These are phyloP conservation scores for Neogale vison DNA, from an alignment of 2,113 vertebrate species.

Conservation along the genomic window DNA sequence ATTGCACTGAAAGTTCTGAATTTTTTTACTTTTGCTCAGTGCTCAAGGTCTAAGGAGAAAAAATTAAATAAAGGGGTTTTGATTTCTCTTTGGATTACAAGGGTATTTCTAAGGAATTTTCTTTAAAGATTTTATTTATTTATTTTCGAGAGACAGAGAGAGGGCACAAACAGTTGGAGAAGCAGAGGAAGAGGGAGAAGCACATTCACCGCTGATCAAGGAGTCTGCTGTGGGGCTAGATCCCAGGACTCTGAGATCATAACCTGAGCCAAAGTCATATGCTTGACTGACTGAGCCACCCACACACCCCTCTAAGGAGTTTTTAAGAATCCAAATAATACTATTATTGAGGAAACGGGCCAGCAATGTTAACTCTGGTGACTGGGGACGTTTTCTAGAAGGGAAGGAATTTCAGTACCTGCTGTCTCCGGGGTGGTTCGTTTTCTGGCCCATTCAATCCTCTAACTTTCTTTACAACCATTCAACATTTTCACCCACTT, in stretches of 20 bases:
- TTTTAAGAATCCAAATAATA: not conserved
- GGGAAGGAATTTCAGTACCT: not conserved
- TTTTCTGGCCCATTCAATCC: not conserved
- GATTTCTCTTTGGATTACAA: not conserved
- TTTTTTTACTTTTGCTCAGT: not conserved
- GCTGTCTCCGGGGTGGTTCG: not conserved
- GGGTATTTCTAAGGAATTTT: not conserved
- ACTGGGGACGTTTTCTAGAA: not conserved
- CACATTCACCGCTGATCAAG: not conserved
- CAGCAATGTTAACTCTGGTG: not conserved
- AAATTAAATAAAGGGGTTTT: not conserved
- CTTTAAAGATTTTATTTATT: not conserved
- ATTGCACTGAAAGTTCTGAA: not conserved
- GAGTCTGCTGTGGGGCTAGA: not conserved
- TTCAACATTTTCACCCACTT: not conserved
- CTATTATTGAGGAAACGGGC: not conserved
- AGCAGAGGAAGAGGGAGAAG: not conserved
- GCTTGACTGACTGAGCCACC: not conserved
- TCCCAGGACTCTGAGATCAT: not conserved
- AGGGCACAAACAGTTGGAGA: not conserved
- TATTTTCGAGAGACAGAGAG: not conserved
- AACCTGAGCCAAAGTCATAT: not conserved
- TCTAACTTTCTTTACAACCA: not conserved
- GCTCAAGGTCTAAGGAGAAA: not conserved
- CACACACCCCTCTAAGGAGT: not conserved